A percentile compares a stretch with the other conserved stretches of the same genome.
Conservation (phyloP, 2,797 vertebrate genomes). For the Clarias platycephalus region DNA sequence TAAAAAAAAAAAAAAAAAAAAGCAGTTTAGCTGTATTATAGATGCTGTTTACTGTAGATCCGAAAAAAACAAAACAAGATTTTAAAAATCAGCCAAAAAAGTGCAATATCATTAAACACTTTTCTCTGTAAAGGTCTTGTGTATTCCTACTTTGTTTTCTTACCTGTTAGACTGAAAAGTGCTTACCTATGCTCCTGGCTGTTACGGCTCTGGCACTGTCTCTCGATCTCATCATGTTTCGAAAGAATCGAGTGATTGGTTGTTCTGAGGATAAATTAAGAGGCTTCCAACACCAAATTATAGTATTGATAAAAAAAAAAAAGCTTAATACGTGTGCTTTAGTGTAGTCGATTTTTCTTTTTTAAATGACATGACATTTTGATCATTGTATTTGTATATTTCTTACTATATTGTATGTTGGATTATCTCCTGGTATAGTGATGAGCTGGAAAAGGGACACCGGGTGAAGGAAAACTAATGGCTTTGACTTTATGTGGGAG, state of each 20-base stretch:
- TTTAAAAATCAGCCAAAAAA: slow-evolving; percentile 13
- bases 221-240: slow-evolving; percentile 59
- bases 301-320: background rate
- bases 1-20: too few species aligned
- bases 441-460: slow-evolving; percentile 1
- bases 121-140: background rate
- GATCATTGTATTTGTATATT: background rate
- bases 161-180: background rate
- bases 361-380: too few species aligned
- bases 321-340: background rate
- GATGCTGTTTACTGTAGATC: background rate
- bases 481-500: background rate
- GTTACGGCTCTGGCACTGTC: slow-evolving; percentile 48
- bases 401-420: background rate
- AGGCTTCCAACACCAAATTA: background rate
- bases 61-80: background rate
- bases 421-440: slow-evolving; percentile 60
- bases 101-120: background rate
- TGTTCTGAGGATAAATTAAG: background rate
- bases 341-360: background rate
- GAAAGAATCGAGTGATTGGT: background rate
- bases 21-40: background rate
- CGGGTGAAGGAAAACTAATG: slow-evolving; percentile 8
- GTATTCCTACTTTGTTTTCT: too few species aligned
- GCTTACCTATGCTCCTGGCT: slow-evolving; percentile 34